Conservation (phyloP, 1,140 invertebrate genomes). For the Cataglyphis hispanica region DNA sequence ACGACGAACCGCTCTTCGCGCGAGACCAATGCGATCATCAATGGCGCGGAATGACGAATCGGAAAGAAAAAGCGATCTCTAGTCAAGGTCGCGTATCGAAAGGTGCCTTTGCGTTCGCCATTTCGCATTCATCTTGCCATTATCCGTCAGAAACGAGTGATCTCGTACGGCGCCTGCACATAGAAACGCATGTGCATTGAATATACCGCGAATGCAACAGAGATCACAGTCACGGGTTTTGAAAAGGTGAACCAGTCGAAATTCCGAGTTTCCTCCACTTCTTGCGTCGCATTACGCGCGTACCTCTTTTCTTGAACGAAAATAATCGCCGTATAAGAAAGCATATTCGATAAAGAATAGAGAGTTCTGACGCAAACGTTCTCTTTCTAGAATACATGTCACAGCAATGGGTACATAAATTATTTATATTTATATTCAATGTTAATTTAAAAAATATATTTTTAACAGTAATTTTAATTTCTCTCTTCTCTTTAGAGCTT, state of each 20-base stretch:
- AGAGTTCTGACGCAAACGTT: slow-evolving; percentile 15
- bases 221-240: slow-evolving; percentile 44
- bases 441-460: not conserved
- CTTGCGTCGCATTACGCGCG: slow-evolving; percentile 3
- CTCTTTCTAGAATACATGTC: not conserved
- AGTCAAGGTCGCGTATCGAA: slow-evolving; percentile 80
- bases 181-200: slow-evolving; percentile 35
- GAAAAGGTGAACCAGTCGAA: slow-evolving; percentile 69
- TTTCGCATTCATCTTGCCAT: slow-evolving; percentile 76
- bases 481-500: too few species aligned
- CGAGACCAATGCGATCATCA: slow-evolving; percentile 71
- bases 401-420: not conserved
- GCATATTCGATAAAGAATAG: slow-evolving; percentile 34
- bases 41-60: slow-evolving; percentile 74
- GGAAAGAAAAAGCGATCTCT: slow-evolving; percentile 81
- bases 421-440: not conserved
- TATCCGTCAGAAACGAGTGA: slow-evolving; percentile 54
- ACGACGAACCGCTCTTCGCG: slow-evolving; percentile 37
- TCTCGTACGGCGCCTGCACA: not conserved
- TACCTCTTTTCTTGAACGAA: slow-evolving; percentile 4
- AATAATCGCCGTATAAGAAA: slow-evolving; percentile 19
- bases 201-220: slow-evolving; percentile 32
- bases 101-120: slow-evolving; percentile 75
- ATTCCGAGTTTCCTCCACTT: slow-evolving; percentile 57
- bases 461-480: not conserved